Evolutionary conservation across 2,113 vertebrate species (phyloP).

Genomic region (Dinomys branickii): DNA sequence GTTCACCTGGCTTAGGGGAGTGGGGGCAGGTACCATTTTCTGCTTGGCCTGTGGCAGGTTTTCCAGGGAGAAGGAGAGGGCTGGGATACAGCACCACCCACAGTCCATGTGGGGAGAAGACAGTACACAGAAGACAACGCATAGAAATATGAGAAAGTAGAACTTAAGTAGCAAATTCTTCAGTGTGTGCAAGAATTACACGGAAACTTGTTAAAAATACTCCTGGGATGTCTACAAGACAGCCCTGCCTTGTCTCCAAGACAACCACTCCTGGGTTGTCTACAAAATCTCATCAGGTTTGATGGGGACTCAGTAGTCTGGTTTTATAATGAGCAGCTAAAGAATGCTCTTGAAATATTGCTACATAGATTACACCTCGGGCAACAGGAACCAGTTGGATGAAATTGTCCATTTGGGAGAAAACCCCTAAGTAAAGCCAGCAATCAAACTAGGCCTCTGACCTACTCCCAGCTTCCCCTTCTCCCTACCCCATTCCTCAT

Average conservation of each 20-base stretch:
- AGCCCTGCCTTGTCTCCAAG: no score
- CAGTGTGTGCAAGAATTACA: neutral
- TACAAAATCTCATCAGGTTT: neutral
- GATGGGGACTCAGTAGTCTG: neutral
- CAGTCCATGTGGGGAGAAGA: neutral
- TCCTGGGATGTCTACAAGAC: neutral
- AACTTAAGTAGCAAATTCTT: neutral
- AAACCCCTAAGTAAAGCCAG: neutral
- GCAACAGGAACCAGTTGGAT: neutral
- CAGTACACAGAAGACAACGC: neutral
- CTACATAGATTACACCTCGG: neutral
- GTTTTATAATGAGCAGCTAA: neutral
- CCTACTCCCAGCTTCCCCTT: neutral
- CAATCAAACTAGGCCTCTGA: neutral
- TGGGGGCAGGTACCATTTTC: accelerated
- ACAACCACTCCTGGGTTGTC: neutral
- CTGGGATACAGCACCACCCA: neutral
- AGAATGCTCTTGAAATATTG: neutral
- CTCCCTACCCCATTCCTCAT: no score
- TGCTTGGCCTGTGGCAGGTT: neutral
- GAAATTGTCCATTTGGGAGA: neutral
- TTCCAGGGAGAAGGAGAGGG: neutral
- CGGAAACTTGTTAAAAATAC: neutral
- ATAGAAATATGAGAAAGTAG: neutral
- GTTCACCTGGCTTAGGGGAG: neutral